These are phyloP conservation scores for Panonychus citri DNA, from an alignment of 1,140 invertebrate species.

Conservation along the genomic window DNA sequence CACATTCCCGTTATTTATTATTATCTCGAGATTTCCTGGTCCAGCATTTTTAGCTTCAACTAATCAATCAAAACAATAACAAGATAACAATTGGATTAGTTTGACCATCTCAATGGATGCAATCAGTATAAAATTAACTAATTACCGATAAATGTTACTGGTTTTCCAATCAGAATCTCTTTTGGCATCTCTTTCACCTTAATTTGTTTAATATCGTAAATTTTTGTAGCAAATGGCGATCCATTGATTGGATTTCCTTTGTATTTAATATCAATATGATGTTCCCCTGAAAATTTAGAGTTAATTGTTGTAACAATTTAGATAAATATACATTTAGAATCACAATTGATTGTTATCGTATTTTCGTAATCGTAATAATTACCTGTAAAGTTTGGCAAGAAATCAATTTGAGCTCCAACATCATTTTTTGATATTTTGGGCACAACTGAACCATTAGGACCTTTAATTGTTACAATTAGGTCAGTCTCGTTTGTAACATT, in stretches of 20 bases:
- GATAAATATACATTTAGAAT: background rate
- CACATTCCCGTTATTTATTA: constrained; percentile 80
- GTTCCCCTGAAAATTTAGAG: constrained; percentile 66
- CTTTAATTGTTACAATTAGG: background rate
- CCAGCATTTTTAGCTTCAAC: constrained; percentile 93
- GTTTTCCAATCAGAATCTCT: constrained; percentile 63
- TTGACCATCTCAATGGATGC: no score
- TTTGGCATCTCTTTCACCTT: constrained; percentile 71
- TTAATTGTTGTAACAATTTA: no score
- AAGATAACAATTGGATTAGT: background rate
- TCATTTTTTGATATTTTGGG: constrained; percentile 5
- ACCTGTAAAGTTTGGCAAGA: constrained; percentile 7
- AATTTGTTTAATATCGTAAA: constrained; percentile 81
- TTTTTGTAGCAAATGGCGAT: constrained; percentile 75
- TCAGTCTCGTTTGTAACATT: constrained; percentile 24
- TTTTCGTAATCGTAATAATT: no score
- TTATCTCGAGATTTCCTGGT: constrained; percentile 84
- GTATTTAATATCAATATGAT: constrained; percentile 54
- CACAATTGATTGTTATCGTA: no score
- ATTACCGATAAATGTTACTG: constrained; percentile 78
- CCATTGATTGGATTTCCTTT: constrained; percentile 50
- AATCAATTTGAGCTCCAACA: constrained; percentile 2
- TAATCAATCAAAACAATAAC: constrained; percentile 20
- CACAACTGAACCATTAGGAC: constrained; percentile 1
- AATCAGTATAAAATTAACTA: constrained; percentile 8